Evolutionary conservation across 2,113 vertebrate genomes (phyloP).

Genomic region (Siphamia tubifer): DNA sequence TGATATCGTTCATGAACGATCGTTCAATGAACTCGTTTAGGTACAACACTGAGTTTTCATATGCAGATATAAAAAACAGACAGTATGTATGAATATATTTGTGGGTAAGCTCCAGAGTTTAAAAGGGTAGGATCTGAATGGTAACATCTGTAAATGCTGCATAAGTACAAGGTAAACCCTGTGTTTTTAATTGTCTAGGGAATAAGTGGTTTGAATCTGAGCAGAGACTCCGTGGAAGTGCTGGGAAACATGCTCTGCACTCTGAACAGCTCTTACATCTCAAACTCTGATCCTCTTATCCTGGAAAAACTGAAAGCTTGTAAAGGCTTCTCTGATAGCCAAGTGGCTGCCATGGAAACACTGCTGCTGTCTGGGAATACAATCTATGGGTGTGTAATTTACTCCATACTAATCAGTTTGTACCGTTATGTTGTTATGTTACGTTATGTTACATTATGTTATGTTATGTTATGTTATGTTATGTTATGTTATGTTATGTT

Average conservation of each 20-base stretch:
- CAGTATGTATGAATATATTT: too few relatives aligned
- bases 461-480: too few relatives aligned
- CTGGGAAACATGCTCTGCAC: slow-evolving; percentile 73
- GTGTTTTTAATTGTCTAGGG: slow-evolving; percentile 31
- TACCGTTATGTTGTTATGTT: too few relatives aligned
- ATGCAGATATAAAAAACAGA: too few relatives aligned
- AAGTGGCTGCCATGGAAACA: slow-evolving; percentile 53
- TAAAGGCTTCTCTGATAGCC: slow-evolving; percentile 48
- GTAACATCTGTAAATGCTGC: too few relatives aligned
- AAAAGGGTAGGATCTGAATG: too few relatives aligned
- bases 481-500: too few relatives aligned
- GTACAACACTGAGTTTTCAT: too few relatives aligned
- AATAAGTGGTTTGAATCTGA: slow-evolving; percentile 50
- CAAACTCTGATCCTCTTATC: slow-evolving; percentile 63
- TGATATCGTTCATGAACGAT: too few relatives aligned
- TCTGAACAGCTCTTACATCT: slow-evolving; percentile 57
- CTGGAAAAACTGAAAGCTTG: slow-evolving; percentile 73
- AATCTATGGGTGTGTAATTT: slow-evolving; percentile 42
- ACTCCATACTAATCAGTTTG: background rate
- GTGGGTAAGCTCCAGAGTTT: too few relatives aligned
- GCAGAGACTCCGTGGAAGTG: slow-evolving; percentile 47
- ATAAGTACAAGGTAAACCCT: background rate
- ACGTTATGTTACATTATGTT: too few relatives aligned
- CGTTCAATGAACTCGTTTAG: too few relatives aligned
- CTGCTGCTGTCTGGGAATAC: slow-evolving; percentile 60